Base-by-base conservation (phyloP, 2,797 vertebrate species). In the Atherinosoma microstoma region DNA sequence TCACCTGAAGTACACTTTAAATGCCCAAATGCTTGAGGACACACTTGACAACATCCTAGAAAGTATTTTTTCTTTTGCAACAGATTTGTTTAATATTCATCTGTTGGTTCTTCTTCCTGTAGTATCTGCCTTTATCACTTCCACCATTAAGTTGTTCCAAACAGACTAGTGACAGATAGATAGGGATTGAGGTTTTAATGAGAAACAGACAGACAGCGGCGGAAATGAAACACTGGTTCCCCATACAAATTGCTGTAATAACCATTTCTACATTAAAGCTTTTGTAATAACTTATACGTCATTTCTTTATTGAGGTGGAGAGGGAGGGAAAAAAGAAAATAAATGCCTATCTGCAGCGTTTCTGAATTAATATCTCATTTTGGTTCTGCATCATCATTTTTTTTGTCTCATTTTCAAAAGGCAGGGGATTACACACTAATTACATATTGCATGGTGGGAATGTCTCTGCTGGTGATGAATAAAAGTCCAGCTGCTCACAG, bases 281-380 rank as follows among this genome's bases (percentile, higher is more conserved):
- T 85, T 84, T 85, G 79, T 92, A 91, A 92, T 93, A 92, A 91
- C 87, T 92, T 88, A 87, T 58, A 86, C 80, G 61, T 87, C 78
- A 67, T 78, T 86, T 86, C 84, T 91, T 94, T 93, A 94, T 89
- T 91, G 82, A 89, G 83, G 58, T 87, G 42, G 68, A 71, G 70
- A 76, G 11, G 36, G 8, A 27, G 30, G 11, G 67, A 74, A 80
- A 77, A 72, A 76, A 74, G 78, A 87, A 87, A 93, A 92, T 79
- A 92, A 94, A 83, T 87, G 83, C 80, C 78, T 92, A 90, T 93
- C 89, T 89, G 85, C 76, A 87, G 83, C 83, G 82, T 88, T 92
- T 90, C 87, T 87, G 93, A 94, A 93, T 95, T 94, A 94, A 94
- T 94, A 92, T 94, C 91, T 91, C 90, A 94, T 92, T 93, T 93